Conservation (phyloP, 2,888 invertebrate genomes). For the Lagria hirta region DNA sequence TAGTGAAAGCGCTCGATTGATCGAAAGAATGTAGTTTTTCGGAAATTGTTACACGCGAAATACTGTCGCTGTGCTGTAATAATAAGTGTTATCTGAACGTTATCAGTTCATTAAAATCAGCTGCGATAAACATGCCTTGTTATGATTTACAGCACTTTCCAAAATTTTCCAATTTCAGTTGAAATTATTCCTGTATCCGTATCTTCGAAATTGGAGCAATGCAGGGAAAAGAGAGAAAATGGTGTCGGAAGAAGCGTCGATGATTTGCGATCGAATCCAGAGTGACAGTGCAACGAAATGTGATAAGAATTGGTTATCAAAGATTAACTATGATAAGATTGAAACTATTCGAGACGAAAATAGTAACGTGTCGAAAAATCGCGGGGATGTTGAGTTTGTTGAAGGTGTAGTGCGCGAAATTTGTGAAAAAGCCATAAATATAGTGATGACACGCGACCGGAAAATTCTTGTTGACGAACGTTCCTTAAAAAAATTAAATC, state of each 20-base stretch:
- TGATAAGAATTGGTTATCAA: slow-evolving; percentile 33
- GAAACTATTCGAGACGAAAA: slow-evolving; percentile 12
- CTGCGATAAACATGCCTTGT: slow-evolving; percentile 19
- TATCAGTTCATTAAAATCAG: slow-evolving; percentile 22
- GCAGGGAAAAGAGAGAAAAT: slow-evolving; percentile 10
- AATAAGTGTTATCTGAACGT: slow-evolving; percentile 14
- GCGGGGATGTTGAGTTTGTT: slow-evolving; percentile 29
- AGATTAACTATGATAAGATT: slow-evolving; percentile 27
- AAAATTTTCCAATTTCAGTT: slow-evolving; percentile 11
- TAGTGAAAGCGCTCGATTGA: slow-evolving; percentile 21
- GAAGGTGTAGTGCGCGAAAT: slow-evolving; percentile 32
- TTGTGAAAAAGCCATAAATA: slow-evolving; percentile 33
- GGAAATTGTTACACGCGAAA: slow-evolving; percentile 1
- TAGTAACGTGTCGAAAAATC: slow-evolving; percentile 14
- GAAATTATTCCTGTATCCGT: slow-evolving; percentile 1
- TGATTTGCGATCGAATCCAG: slow-evolving; percentile 6
- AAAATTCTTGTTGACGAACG: slow-evolving; percentile 31
- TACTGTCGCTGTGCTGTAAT: slow-evolving; percentile 1
- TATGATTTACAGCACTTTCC: slow-evolving; percentile 18
- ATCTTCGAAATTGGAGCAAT: slow-evolving; percentile 1
- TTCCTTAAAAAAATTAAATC: slow-evolving; percentile 25
- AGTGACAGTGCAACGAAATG: slow-evolving; percentile 5
- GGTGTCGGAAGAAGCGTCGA: slow-evolving; percentile 23
- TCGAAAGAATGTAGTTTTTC: too few species aligned
- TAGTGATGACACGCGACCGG: slow-evolving; percentile 33